Evolutionary conservation across 1,140 invertebrate species (phyloP).

Genomic region (honey bee (Apis mellifera)): DNA sequence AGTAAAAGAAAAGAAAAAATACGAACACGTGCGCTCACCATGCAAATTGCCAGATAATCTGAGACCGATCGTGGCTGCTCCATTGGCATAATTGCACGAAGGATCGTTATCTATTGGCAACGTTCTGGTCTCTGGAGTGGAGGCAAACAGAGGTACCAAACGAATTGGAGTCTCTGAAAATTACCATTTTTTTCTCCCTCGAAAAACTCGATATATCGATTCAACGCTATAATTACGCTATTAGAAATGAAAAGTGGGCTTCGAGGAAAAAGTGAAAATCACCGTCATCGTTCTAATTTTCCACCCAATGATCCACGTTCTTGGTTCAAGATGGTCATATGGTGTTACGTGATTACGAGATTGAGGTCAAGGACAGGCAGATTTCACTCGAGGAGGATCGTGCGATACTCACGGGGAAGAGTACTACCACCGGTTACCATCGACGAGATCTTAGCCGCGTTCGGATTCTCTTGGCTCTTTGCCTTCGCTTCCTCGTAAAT

Average conservation of each 20-base stretch:
- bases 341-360: constrained; percentile 28
- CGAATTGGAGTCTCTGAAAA: constrained; percentile 68
- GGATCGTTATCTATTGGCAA: constrained; percentile 54
- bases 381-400: constrained; percentile 38
- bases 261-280: constrained; percentile 19
- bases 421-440: constrained; percentile 20
- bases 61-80: constrained; percentile 72
- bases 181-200: not conserved
- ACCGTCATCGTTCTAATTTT: constrained; percentile 1
- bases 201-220: no score
- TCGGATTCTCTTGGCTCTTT: constrained; percentile 49
- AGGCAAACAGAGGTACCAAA: constrained; percentile 56
- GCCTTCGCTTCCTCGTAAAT: constrained; percentile 72
- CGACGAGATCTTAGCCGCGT: constrained; percentile 38
- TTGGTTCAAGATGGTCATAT: constrained; percentile 25
- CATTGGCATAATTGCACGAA: constrained; percentile 73
- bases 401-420: constrained; percentile 59
- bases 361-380: constrained; percentile 49
- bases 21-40: constrained; percentile 58
- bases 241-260: no score
- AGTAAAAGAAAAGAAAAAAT: not conserved
- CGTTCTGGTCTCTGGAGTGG: constrained; percentile 54
- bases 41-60: constrained; percentile 72
- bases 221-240: no score
- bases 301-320: not conserved